Evolutionary conservation across 2,888 invertebrate genomes (phyloP).

Genomic region (Drosophila bunnanda): DNA sequence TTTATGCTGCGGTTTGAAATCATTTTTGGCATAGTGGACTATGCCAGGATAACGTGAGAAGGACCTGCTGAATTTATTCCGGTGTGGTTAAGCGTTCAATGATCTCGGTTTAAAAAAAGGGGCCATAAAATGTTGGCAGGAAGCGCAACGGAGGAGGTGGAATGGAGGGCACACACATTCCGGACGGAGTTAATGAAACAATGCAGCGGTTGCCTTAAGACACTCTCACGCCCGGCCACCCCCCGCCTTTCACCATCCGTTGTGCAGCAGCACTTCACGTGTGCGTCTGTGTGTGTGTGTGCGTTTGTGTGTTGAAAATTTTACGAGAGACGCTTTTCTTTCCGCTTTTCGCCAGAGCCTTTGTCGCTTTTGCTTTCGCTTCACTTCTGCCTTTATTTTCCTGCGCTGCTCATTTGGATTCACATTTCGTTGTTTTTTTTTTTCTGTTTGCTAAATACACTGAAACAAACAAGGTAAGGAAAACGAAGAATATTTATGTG

Average conservation of each 20-base stretch:
- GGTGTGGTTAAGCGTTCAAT: slow-evolving; percentile 53
- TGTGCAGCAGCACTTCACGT: slow-evolving; percentile 11
- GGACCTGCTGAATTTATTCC: slow-evolving; percentile 2
- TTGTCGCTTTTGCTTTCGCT: slow-evolving; percentile 44
- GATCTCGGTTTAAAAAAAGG: slow-evolving; percentile 65
- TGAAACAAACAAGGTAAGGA: not conserved
- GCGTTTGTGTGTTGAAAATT: slow-evolving; percentile 50
- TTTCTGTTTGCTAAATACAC: slow-evolving; percentile 21
- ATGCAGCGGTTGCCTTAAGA: slow-evolving; percentile 59
- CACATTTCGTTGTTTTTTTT: slow-evolving; percentile 33
- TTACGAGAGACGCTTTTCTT: slow-evolving; percentile 59
- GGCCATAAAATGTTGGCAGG: slow-evolving; percentile 60
- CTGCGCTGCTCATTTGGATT: slow-evolving; percentile 41
- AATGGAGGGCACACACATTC: slow-evolving; percentile 27
- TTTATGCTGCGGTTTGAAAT: not conserved
- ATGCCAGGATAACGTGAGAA: not conserved
- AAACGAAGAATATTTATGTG: not conserved
- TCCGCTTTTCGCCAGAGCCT: slow-evolving; percentile 37
- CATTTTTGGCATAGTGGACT: not conserved
- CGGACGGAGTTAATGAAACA: slow-evolving; percentile 72
- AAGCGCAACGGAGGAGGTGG: slow-evolving; percentile 37
- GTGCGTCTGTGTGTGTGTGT: not conserved
- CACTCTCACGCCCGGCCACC: slow-evolving; percentile 3
- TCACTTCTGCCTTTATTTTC: slow-evolving; percentile 39
- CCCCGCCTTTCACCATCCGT: not conserved